phyloP scores from a whole-genome alignment of 2,888 invertebrate species.

The Sphecodes monilicornis region DNA sequence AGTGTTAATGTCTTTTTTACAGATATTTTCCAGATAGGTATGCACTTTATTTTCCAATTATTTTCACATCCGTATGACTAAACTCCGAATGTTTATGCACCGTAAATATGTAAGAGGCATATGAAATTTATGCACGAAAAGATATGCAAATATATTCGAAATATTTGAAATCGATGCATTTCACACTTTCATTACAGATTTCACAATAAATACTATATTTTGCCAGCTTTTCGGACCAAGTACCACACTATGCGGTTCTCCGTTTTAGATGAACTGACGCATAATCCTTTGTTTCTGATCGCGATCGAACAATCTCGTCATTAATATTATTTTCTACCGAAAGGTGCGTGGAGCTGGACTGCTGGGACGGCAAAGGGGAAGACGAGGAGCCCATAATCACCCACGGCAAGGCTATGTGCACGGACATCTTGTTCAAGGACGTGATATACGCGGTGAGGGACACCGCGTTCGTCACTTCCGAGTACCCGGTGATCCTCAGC shows the following conservation, averaged over 20 bases:
- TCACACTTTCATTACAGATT: too few relatives aligned
- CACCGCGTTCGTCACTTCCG: slow-evolving; percentile 99
- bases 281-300: not conserved
- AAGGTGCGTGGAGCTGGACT: slow-evolving; percentile 98
- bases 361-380: slow-evolving; percentile 99
- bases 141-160: too few relatives aligned
- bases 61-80: too few relatives aligned
- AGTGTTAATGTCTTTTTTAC: too few relatives aligned
- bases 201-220: too few relatives aligned
- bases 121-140: too few relatives aligned
- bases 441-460: slow-evolving; percentile 98
- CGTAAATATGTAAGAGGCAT: too few relatives aligned
- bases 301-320: not conserved
- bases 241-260: not conserved
- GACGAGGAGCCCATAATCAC: slow-evolving; percentile 99
- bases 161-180: too few relatives aligned
- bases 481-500: slow-evolving; percentile 98
- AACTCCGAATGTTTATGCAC: too few relatives aligned
- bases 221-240: too few relatives aligned
- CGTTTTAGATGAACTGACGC: not conserved
- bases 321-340: not conserved
- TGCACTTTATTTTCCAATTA: too few relatives aligned
- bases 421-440: slow-evolving; percentile 98
- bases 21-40: too few relatives aligned
- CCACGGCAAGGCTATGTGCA: slow-evolving; percentile 99